Percentiles rank a stretch among this genome's conserved stretches.
Conservation (phyloP, 2,113 vertebrate genomes). For the Neolamprologus fasciatus region DNA sequence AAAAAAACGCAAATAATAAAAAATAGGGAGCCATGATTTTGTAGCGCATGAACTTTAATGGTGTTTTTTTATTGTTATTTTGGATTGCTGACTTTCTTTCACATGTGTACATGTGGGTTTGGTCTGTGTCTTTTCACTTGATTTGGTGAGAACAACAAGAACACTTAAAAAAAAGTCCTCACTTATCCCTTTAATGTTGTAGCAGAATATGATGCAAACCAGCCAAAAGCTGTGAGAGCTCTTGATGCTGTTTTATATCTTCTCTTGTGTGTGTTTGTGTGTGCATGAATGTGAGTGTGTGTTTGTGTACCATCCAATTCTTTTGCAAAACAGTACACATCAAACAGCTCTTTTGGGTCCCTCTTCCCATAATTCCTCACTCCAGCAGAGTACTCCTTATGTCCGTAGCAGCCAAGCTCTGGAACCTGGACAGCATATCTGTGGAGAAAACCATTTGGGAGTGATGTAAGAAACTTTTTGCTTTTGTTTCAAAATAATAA, state of each 20-base stretch:
- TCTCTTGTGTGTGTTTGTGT: background rate
- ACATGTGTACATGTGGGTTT: background rate
- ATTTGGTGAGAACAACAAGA: background rate
- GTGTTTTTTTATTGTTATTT: background rate
- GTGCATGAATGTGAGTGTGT: background rate
- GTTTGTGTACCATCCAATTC: slow-evolving; percentile 74
- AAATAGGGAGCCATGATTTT: background rate
- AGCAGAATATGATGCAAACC: slow-evolving; percentile 1
- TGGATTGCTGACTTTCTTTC: background rate
- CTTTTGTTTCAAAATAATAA: background rate
- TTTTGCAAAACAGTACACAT: slow-evolving; percentile 88
- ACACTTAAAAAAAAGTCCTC: background rate
- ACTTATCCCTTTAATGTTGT: background rate
- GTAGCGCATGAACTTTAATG: background rate
- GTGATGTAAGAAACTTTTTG: background rate
- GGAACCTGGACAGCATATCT: slow-evolving; percentile 90
- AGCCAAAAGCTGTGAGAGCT: background rate
- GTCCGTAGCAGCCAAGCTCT: slow-evolving; percentile 89
- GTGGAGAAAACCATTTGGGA: slow-evolving; percentile 20
- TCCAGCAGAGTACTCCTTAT: slow-evolving; percentile 81
- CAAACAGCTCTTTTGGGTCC: slow-evolving; percentile 80
- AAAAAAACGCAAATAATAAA: background rate
- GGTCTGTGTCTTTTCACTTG: background rate
- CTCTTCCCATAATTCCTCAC: slow-evolving; percentile 87
- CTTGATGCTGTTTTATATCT: background rate